These are phyloP conservation scores for Vidua chalybeata DNA, from an alignment of 2,113 vertebrate species.

Conservation along the genomic window DNA sequence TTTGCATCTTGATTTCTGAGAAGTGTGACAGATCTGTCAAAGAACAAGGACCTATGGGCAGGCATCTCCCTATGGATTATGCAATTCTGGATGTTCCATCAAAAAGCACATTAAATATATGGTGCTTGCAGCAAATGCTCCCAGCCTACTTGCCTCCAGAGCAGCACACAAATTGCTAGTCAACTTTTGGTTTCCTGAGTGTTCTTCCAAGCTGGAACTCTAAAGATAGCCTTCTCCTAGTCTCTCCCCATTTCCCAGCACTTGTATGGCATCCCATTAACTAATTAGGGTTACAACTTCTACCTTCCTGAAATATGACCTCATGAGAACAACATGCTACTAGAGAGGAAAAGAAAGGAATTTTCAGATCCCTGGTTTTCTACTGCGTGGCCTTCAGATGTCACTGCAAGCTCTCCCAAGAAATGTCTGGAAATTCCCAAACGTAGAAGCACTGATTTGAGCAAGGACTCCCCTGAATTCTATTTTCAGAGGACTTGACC, in stretches of 20 bases:
- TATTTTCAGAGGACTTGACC: neutral
- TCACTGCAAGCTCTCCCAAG: constrained; percentile 49
- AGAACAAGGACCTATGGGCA: constrained; percentile 34
- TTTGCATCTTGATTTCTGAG: constrained; percentile 61
- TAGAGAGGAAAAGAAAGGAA: neutral
- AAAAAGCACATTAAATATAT: neutral
- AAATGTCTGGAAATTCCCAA: neutral
- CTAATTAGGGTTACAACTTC: neutral
- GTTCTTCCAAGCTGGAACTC: neutral
- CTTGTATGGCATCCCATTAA: neutral
- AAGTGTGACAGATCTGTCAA: constrained; percentile 62
- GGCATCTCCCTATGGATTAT: neutral
- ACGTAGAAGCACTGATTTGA: neutral
- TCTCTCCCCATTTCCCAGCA: neutral
- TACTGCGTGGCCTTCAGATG: constrained; percentile 47
- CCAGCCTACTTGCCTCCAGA: neutral
- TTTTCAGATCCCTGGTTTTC: constrained; percentile 20
- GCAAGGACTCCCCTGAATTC: neutral
- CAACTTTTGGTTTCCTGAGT: neutral
- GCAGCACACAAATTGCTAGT: neutral
- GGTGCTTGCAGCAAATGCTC: neutral
- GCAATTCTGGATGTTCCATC: neutral
- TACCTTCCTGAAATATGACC: neutral
- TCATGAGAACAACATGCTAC: neutral
- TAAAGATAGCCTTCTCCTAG: neutral